Evolutionary conservation across 2,797 vertebrate genomes (phyloP), one percentile per base, ranked within the genome.

Genomic region (Periparus ater): DNA sequence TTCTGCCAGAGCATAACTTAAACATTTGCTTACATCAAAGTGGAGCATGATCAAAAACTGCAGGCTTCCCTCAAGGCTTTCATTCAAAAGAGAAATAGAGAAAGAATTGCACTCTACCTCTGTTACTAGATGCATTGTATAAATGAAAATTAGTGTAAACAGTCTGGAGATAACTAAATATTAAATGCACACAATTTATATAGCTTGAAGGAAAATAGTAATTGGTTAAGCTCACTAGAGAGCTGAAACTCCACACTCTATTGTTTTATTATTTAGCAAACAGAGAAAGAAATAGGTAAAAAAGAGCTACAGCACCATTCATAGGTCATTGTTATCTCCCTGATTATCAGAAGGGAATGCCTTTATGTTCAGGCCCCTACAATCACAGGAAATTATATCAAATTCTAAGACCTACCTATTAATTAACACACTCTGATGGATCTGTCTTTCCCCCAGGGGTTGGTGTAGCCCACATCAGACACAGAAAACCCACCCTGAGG

Each of bases 11-110:
- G 89, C 81, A 89, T 95, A 96, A 97, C 96, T 96, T 96, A 95
- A 97, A 96, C 96, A 96, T 96, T 96, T 96, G 88, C 95, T 97
- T 96, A 96, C 96, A 96, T 97, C 95, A 96, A 96, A 97, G 96
- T 58, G 45, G 60, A 95, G 93, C 67, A 68, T 29, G 63, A 96
- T 97, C 92, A 97, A 96, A 97, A 96, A 93, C 88, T 93, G 70
- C 2, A 29, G 85, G 92, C 74, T 96, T 92, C 95, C 97, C 97
- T 93, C 81, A 95, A 97, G 96, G 96, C 94, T 96, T 94, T 91
- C 70, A 92, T 89, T 95, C 85, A 76, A 95, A 93, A 79, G 60
- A 82, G 89, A 94, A 89, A 66, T 18, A 88, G 36, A 54, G 29
- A 95, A 89, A 91, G 83, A 92, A 93, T 80, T 63, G 44, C 53